Percentiles rank a stretch among this genome's conserved stretches.
Conservation (phyloP, 1,140 invertebrate species). For the Sarcophaga bullata region DNA sequence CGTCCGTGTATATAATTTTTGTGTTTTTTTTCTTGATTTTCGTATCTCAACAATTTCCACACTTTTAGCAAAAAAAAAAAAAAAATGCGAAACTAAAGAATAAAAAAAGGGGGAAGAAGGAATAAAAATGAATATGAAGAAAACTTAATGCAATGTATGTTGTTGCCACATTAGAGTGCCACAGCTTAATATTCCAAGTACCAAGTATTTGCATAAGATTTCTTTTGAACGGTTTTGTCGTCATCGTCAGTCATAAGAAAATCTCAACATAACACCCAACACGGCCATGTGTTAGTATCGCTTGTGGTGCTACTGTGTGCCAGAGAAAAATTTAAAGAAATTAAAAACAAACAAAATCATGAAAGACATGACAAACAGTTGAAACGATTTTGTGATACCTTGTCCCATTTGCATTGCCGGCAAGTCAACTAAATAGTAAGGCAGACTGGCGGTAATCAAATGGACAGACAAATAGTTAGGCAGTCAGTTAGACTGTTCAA, state of each 20-base stretch:
- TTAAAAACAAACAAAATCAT: conserved; percentile 16
- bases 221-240: neutral
- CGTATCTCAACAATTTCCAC: neutral
- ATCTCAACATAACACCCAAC: no score
- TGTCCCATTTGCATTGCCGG: conserved; percentile 17
- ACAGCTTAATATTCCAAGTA: neutral
- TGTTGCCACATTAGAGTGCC: conserved; percentile 25
- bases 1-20: neutral
- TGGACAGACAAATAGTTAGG: neutral
- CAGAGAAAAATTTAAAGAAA: neutral
- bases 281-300: no score
- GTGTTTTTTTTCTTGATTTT: neutral
- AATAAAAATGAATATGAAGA: no score
- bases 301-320: no score
- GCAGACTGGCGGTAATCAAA: no score
- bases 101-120: no score
- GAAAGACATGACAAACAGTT: conserved; percentile 26
- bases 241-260: neutral
- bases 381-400: conserved; percentile 21
- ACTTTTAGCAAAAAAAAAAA: neutral
- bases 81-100: neutral
- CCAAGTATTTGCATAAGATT: conserved; percentile 23
- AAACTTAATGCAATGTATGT: neutral
- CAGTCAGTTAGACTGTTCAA: neutral
- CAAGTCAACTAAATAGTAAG: neutral